phyloP scores from a whole-genome alignment of 2,113 vertebrate species.

The Phyllostomus discolor region DNA sequence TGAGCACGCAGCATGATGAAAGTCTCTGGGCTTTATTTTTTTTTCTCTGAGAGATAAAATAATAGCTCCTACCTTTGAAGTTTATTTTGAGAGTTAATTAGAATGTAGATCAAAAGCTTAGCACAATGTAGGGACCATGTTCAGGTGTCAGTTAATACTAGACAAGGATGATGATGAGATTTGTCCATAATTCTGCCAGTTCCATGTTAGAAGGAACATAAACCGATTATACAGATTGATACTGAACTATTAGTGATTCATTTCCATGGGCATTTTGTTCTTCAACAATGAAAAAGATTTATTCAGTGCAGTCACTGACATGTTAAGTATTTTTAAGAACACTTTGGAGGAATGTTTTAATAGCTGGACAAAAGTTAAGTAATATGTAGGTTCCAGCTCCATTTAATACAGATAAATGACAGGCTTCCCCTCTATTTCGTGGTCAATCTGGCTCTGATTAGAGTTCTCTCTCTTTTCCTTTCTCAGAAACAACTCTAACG shows the following conservation, averaged over 20 bases:
- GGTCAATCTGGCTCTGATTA: not conserved
- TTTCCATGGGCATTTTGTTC: not conserved
- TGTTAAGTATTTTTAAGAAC: not conserved
- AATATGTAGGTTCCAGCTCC: not conserved
- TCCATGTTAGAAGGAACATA: not conserved
- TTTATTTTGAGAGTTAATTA: constrained; percentile 4
- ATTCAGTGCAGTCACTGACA: not conserved
- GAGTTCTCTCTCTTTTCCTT: not conserved
- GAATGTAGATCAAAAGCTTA: not conserved
- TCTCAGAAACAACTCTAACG: not conserved
- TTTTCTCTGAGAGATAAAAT: not conserved
- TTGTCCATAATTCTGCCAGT: not conserved
- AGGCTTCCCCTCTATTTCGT: not conserved
- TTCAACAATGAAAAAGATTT: constrained; percentile 10
- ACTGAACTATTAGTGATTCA: not conserved
- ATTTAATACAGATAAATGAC: not conserved
- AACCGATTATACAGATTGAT: not conserved
- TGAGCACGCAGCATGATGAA: not conserved
- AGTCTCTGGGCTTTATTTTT: not conserved
- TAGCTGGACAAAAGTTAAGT: not conserved
- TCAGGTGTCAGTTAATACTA: not conserved
- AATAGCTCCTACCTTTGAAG: not conserved
- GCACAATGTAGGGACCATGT: not conserved
- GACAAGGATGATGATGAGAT: not conserved
- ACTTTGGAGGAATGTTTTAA: not conserved